phyloP scores from a whole-genome alignment of 2,113 vertebrate species.

The Castor canadensis region DNA sequence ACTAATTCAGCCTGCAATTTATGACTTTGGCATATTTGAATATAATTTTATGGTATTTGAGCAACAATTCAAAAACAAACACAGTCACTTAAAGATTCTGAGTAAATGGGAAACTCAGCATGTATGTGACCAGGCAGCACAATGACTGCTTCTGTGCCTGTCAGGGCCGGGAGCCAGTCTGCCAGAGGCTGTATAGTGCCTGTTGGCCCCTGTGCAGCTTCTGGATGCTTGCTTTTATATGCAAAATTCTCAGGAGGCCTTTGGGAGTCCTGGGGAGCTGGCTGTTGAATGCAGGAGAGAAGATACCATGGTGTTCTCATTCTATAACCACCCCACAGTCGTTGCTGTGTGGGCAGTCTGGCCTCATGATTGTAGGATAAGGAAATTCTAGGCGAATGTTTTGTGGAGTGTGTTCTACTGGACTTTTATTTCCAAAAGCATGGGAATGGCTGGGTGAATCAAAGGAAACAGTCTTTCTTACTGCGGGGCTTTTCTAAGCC shows the following conservation, averaged over 20 bases:
- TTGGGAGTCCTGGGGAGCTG: not conserved
- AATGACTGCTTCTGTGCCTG: not conserved
- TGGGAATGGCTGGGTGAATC: not conserved
- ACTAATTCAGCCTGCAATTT: not conserved
- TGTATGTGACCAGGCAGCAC: not conserved
- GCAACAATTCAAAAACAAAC: constrained; percentile 32
- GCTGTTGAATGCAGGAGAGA: not conserved
- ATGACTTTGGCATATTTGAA: not conserved
- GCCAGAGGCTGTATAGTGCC: not conserved
- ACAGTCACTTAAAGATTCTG: not conserved
- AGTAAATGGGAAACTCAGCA: not conserved
- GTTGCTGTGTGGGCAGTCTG: not conserved
- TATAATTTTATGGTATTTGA: constrained; percentile 55
- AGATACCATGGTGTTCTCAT: not conserved
- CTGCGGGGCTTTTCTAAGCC: not conserved
- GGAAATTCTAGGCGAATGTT: not conserved
- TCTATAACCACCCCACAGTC: not conserved
- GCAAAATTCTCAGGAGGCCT: not conserved
- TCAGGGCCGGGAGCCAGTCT: not conserved
- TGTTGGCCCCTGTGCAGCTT: not conserved
- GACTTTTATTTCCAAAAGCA: not conserved
- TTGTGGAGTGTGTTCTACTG: not conserved
- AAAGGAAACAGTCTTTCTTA: not conserved
- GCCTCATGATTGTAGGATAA: not conserved
- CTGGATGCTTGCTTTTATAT: constrained; percentile 13